Evolutionary conservation across 2,888 invertebrate species (phyloP), one percentile per base, ranked within the genome.

Genomic region (Drosophila ustulata): DNA sequence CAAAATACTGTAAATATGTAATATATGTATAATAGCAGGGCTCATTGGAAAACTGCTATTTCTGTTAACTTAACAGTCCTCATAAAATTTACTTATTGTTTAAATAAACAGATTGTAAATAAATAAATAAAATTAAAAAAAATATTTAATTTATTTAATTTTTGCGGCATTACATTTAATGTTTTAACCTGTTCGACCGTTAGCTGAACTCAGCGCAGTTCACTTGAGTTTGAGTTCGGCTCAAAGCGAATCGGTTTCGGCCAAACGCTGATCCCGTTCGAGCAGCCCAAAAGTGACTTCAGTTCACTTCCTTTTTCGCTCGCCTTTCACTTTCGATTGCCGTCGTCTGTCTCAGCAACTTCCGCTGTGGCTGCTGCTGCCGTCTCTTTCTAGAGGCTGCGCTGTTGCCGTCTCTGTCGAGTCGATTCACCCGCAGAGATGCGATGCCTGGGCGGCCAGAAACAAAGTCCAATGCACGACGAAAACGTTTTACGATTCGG

Each of bases 261-360:
- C 30, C 53, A 53, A 47, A 28, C 75, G 47, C 56, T 71, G 71
- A 64, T 64, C 71, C 41, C 71, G 46, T 45, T 45, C 18, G 41
- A 18, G 4, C 7, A 23, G 4, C 23, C 23, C 25, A 26, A 56
- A 45, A 8, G 13, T 46, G 25, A 57, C 57, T 47, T 4, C 11
- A 37, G 34, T 55, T 8, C 65, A 57, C 80, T 85, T 88, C 86
- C 82, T 81, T 86, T 86, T 65, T 39, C 18, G 34, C 41, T 34
- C 32, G 63, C 82, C 89, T 88, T 88, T 86, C 89, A 88, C 84
- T 82, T 86, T 82, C 89, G 57, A 67, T 61, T 71, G 66, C 59
- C 41, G 67, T 56, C 34, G 67, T 51, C 23, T 3, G n/a, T 65
- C 61, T 75, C 50, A 64, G 66, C 39, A 37, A 74, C 73, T 62